Evolutionary conservation across 2,888 invertebrate species (phyloP), one percentile per base, ranked within the genome.

Genomic region (Creontiades dilutus): DNA sequence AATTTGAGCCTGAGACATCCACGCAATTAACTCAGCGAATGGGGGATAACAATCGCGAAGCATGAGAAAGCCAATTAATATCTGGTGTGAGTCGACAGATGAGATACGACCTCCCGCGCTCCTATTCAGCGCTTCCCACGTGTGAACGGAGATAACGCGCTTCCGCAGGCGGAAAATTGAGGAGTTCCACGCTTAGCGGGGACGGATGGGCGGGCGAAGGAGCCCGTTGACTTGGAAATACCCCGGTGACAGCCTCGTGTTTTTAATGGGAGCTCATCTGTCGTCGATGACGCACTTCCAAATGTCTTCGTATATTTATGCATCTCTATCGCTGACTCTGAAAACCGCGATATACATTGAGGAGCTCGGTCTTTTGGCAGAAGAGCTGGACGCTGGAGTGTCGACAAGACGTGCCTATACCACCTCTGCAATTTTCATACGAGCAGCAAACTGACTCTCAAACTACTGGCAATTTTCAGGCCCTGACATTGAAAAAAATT

Each of bases 61-160:
- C 78, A 47, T 19, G 47, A 16, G 78, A 19, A 16, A 46, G 46
- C 78, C 78, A 78, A 78, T 78, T 78, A 78, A 78, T 78, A 46
- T 78, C 46, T 46, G 78, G 78, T 78, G 46, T 16, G 78, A 78
- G 78, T 19, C 78, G 78, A 46, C 78, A 78, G 78, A 47, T 78
- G 78, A 78, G 78, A 46, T 76, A 76, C 78, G 78, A 78, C 78
- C 78, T 47, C 47, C 78, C 68, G 23, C 68, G 27, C 68, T 27
- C 78, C 46, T 11, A 78, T 47, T 37, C 78, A 78, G 16, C 19
- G n/a, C 78, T 68, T 23, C n/a, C 78, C 78, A 78, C 78, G 78
- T 78, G 78, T 46, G 78, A 78, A 46, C 78, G 68, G 19, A 78
- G 78, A 78, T 78, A 78, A 78, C 78, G 78, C 78, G 78, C 78